These are phyloP conservation scores for Ooceraea biroi DNA, from an alignment of 1,140 invertebrate genomes.

Conservation along the genomic window DNA sequence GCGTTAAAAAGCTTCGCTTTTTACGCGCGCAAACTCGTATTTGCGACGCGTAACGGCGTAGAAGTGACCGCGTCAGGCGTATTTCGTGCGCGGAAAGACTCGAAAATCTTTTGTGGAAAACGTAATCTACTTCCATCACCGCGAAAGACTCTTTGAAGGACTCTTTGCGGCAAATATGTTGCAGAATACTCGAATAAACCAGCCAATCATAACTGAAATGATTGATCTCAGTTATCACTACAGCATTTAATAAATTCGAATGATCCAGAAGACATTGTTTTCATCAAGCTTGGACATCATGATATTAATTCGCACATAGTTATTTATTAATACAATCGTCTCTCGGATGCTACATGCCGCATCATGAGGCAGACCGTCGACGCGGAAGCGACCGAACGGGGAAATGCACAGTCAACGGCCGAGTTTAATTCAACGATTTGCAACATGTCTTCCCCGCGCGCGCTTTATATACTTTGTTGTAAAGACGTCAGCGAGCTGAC, in stretches of 20 bases:
- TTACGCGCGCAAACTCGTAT: constrained; percentile 2
- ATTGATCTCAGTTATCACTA: too few relatives aligned
- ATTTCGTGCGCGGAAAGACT: background rate
- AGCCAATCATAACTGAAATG: too few relatives aligned
- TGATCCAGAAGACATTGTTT: too few relatives aligned
- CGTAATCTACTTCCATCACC: too few relatives aligned
- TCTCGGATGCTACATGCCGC: background rate
- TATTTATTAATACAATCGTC: constrained; percentile 46
- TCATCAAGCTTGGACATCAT: too few relatives aligned
- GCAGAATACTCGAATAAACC: too few relatives aligned
- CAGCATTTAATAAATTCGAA: too few relatives aligned
- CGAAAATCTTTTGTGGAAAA: too few relatives aligned
- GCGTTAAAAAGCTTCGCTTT: constrained; percentile 23
- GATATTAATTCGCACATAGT: constrained; percentile 18
- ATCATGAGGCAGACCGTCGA: constrained; percentile 23
- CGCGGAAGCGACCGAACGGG: constrained; percentile 45
- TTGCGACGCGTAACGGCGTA: background rate
- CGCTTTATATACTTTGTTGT: constrained; percentile 69
- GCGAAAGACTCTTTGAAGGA: too few relatives aligned
- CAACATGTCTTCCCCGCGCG: constrained; percentile 64
- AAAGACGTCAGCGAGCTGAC: constrained; percentile 74
- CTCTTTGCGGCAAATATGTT: too few relatives aligned
- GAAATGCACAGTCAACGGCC: constrained; percentile 43
- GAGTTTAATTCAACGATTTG: constrained; percentile 76
- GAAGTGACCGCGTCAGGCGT: background rate